Evolutionary conservation across 2,888 invertebrate genomes (phyloP).

Genomic region (Druceiella hillmani): DNA sequence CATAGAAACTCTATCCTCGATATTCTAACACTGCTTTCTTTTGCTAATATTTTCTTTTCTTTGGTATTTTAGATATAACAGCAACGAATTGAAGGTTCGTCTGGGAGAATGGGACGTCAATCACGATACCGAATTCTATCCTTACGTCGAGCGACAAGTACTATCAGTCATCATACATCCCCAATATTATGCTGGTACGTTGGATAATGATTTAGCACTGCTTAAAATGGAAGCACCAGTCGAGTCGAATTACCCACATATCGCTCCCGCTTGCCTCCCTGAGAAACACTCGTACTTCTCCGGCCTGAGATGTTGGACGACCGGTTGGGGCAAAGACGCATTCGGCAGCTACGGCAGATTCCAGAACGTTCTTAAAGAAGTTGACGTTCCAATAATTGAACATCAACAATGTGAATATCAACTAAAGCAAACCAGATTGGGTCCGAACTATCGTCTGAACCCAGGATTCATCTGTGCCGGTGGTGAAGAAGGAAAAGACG

Average conservation of each 20-base stretch:
- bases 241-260: conserved; percentile 66
- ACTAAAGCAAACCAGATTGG: conserved; percentile 65
- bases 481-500: conserved; percentile 79
- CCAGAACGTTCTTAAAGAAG: conserved; percentile 75
- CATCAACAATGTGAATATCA: conserved; percentile 66
- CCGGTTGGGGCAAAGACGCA: conserved; percentile 89
- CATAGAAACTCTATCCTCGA: no score
- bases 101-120: conserved; percentile 85
- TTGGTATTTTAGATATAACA: conserved; percentile 49
- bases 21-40: no score
- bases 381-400: conserved; percentile 68
- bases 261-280: conserved; percentile 76
- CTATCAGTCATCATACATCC: conserved; percentile 70
- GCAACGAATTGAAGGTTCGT: conserved; percentile 66
- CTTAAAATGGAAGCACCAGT: conserved; percentile 69
- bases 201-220: conserved; percentile 80
- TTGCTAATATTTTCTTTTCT: no score
- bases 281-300: conserved; percentile 63
- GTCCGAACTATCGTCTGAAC: conserved; percentile 68
- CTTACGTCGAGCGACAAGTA: conserved; percentile 72
- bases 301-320: conserved; percentile 72
- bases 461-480: conserved; percentile 77
- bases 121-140: conserved; percentile 78
- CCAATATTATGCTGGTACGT: conserved; percentile 79
- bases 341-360: conserved; percentile 79